These are phyloP conservation scores for Drosophila nr. medialis DNA, from an alignment of 2,888 invertebrate species.

Conservation along the genomic window DNA sequence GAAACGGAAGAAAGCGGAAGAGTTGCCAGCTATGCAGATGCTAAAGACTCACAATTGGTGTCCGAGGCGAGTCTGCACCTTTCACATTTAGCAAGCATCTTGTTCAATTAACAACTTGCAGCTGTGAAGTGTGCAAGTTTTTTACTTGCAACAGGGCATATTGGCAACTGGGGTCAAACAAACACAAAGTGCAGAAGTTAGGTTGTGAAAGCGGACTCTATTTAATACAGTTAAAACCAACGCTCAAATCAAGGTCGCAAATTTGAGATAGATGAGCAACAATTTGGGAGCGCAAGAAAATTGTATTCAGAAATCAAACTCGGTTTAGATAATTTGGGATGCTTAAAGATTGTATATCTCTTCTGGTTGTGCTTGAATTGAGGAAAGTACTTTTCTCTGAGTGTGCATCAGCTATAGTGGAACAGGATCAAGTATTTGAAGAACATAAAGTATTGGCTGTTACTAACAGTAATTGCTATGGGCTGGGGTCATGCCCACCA, in stretches of 20 bases:
- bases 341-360: background rate
- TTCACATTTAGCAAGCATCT: background rate
- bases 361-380: background rate
- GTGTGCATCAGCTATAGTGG: background rate
- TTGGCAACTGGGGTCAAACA: background rate
- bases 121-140: background rate
- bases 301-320: background rate
- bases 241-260: background rate
- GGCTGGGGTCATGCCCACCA: background rate
- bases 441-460: slow-evolving; percentile 14
- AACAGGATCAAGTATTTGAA: slow-evolving; percentile 13
- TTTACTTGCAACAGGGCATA: background rate
- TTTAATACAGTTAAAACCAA: background rate
- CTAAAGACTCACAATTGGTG: background rate
- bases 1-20: background rate
- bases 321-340: background rate
- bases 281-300: background rate
- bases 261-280: background rate
- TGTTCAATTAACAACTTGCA: background rate
- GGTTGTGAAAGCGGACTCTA: background rate
- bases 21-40: background rate
- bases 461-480: slow-evolving; percentile 9
- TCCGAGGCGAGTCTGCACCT: background rate
- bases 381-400: background rate
- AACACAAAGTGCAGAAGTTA: background rate